A percentile compares a stretch with the other conserved stretches of the same genome.
Evolutionary conservation across 2,797 vertebrate species (phyloP).

Genomic region (Parauchenoglanis punctatus): DNA sequence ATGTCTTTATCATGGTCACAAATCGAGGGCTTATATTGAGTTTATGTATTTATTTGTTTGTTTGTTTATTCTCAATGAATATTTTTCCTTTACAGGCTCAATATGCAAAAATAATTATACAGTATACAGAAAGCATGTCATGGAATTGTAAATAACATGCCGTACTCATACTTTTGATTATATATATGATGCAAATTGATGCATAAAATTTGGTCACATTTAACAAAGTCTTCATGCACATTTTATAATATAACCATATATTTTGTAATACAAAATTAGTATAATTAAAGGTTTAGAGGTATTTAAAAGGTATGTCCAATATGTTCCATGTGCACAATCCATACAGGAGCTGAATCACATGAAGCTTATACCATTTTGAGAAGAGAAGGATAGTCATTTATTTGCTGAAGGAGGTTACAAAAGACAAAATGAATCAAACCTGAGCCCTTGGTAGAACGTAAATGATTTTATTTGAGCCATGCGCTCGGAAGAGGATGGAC

Average conservation of each 20-base stretch:
- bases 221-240: background rate
- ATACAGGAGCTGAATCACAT: background rate
- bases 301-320: background rate
- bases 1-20: background rate
- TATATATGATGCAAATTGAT: background rate
- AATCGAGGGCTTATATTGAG: no score
- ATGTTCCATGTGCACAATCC: background rate
- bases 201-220: background rate
- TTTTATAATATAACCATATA: background rate
- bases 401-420: background rate
- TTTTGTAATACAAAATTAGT: background rate
- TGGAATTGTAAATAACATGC: background rate
- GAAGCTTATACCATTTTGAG: background rate
- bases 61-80: background rate
- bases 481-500: background rate
- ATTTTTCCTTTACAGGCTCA: background rate
- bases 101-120: background rate
- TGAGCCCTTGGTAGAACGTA: background rate
- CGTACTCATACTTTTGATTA: background rate
- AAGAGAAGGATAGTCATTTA: background rate
- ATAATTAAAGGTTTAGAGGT: background rate
- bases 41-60: background rate
- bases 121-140: background rate
- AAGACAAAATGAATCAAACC: background rate
- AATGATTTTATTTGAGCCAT: background rate